Conservation (phyloP, 2,888 invertebrate species). For the Nycteola revayana region DNA sequence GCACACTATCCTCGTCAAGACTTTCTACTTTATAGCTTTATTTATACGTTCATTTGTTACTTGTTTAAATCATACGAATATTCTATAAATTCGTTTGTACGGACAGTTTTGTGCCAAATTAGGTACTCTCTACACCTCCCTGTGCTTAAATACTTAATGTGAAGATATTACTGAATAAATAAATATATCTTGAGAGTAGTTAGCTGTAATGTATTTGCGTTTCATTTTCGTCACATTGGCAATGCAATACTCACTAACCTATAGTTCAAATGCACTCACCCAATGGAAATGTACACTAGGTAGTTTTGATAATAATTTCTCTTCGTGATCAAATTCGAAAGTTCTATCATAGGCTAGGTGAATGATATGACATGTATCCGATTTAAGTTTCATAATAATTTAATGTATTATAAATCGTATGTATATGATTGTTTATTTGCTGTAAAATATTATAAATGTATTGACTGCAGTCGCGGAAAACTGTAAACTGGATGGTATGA, state of each 20-base stretch:
- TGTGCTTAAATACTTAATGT: slow-evolving; percentile 52
- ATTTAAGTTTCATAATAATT: slow-evolving; percentile 52
- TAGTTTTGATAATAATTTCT: slow-evolving; percentile 80
- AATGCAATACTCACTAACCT: slow-evolving; percentile 67
- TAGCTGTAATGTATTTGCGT: slow-evolving; percentile 73
- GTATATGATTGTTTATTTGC: slow-evolving; percentile 40
- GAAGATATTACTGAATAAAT: slow-evolving; percentile 57
- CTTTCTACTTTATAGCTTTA: slow-evolving; percentile 24
- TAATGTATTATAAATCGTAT: slow-evolving; percentile 43
- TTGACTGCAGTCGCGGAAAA: slow-evolving; percentile 33
- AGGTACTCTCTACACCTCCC: slow-evolving; percentile 48
- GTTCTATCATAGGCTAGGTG: slow-evolving; percentile 81
- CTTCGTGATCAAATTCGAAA: slow-evolving; percentile 79
- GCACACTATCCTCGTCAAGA: slow-evolving; percentile 15
- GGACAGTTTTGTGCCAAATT: slow-evolving; percentile 71
- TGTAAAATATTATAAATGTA: slow-evolving; percentile 45
- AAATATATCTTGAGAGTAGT: slow-evolving; percentile 67
- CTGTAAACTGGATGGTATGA: slow-evolving; percentile 35
- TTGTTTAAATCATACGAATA: slow-evolving; percentile 23
- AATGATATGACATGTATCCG: slow-evolving; percentile 72
- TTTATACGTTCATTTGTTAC: slow-evolving; percentile 20
- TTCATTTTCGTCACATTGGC: slow-evolving; percentile 68
- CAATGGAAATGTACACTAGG: slow-evolving; percentile 73
- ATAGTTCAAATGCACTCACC: slow-evolving; percentile 76
- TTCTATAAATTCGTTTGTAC: slow-evolving; percentile 26